These are phyloP conservation scores for Catotricha subobsoleta DNA, from an alignment of 2,888 invertebrate genomes.

Conservation along the genomic window DNA sequence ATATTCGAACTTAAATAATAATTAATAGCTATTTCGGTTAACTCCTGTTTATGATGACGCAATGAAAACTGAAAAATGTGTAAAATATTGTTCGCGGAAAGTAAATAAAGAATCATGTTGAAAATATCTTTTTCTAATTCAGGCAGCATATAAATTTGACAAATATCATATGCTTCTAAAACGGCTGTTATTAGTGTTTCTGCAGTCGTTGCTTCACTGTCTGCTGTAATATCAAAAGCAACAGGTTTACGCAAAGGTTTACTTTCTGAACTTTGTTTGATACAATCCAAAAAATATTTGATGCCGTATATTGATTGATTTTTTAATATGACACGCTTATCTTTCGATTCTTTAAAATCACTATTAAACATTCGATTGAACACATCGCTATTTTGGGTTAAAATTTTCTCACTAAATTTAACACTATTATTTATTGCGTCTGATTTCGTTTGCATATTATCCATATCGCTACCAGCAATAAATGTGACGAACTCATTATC, in stretches of 20 bases:
- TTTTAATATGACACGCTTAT: conserved; percentile 25
- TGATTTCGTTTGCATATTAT: not conserved
- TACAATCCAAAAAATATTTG: conserved; percentile 25
- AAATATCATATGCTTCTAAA: conserved; percentile 27
- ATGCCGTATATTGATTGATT: conserved; percentile 23
- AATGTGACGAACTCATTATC: conserved; percentile 1
- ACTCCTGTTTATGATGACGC: conserved; percentile 25
- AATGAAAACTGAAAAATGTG: conserved; percentile 27
- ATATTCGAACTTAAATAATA: conserved; percentile 24
- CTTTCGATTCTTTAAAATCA: conserved; percentile 25
- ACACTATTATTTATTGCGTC: conserved; percentile 10
- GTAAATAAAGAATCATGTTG: conserved; percentile 18
- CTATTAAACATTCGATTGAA: conserved; percentile 29
- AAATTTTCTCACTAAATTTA: conserved; percentile 22
- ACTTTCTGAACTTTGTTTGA: conserved; percentile 17
- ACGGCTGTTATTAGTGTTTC: conserved; percentile 11
- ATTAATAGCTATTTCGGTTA: conserved; percentile 27
- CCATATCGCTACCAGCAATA: conserved; percentile 1
- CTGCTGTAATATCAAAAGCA: not conserved
- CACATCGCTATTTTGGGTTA: conserved; percentile 27
- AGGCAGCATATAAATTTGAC: conserved; percentile 26
- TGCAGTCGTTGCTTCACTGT: not conserved
- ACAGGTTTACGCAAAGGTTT: conserved; percentile 17
- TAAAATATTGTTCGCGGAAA: conserved; percentile 22
- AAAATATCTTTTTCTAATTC: conserved; percentile 21